phyloP scores from a whole-genome alignment of 2,888 invertebrate species.

The Sinotaia quadrata region DNA sequence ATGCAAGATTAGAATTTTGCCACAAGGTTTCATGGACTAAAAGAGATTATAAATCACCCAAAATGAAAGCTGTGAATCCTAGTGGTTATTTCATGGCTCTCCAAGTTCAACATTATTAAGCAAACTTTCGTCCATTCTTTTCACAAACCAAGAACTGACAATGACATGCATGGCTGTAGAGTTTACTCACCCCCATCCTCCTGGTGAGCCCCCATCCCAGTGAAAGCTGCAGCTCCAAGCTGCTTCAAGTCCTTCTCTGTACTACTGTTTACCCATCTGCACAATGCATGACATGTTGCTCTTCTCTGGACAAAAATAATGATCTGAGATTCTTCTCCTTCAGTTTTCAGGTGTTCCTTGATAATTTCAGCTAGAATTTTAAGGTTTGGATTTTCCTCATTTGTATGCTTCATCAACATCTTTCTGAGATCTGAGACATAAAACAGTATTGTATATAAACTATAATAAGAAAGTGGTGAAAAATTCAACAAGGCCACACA shows the following conservation, averaged over 20 bases:
- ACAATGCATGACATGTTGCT: slow-evolving; percentile 47
- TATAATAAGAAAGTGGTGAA: too few relatives aligned
- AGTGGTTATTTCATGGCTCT: too few relatives aligned
- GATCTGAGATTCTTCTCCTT: slow-evolving; percentile 42
- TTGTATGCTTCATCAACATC: slow-evolving; percentile 24
- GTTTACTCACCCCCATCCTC: slow-evolving; percentile 39
- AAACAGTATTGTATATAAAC: too few relatives aligned
- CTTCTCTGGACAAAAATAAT: slow-evolving; percentile 56
- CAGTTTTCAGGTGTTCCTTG: slow-evolving; percentile 32
- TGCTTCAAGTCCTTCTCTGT: slow-evolving; percentile 23
- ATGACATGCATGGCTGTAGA: background rate
- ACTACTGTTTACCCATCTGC: slow-evolving; percentile 40
- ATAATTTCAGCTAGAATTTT: slow-evolving; percentile 38
- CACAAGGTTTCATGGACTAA: too few relatives aligned
- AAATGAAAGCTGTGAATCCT: too few relatives aligned
- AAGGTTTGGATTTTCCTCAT: slow-evolving; percentile 50
- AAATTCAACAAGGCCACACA: too few relatives aligned
- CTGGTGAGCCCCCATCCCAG: slow-evolving; percentile 38
- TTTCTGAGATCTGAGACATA: slow-evolving; percentile 37
- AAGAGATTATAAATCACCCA: too few relatives aligned
- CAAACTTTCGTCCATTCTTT: too few relatives aligned
- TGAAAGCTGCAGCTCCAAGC: slow-evolving; percentile 40
- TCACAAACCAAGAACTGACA: too few relatives aligned
- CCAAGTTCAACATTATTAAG: too few relatives aligned
- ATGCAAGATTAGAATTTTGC: too few relatives aligned